Percentiles rank a stretch among this genome's conserved stretches.
Evolutionary conservation across 2,113 vertebrate genomes (phyloP).

Genomic region (Saguinus imperator): DNA sequence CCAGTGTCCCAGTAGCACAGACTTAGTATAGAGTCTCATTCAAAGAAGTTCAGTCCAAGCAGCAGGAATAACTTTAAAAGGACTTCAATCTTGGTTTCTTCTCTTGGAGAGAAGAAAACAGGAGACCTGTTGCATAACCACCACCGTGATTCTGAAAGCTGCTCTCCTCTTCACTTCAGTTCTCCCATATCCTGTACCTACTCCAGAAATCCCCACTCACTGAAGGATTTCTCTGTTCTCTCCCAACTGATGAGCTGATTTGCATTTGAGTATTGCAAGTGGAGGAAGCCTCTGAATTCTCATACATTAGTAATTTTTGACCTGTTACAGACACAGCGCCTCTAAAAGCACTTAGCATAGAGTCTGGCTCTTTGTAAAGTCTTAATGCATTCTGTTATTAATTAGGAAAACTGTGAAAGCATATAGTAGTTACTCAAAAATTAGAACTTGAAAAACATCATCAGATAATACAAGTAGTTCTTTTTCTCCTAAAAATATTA

Average conservation of each 20-base stretch:
- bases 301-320: background rate
- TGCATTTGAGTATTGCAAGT: background rate
- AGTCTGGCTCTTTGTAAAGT: background rate
- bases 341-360: background rate
- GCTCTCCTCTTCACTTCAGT: background rate
- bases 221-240: background rate
- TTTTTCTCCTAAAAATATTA: conserved; percentile 22
- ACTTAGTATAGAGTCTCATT: background rate
- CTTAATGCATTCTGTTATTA: background rate
- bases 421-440: background rate
- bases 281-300: background rate
- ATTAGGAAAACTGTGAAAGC: background rate
- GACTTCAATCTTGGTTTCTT: background rate
- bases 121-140: background rate
- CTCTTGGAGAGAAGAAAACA: background rate
- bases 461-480: background rate
- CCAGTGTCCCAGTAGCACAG: background rate
- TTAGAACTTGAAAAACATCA: background rate
- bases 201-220: background rate
- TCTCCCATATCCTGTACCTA: background rate
- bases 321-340: background rate
- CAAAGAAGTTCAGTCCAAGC: background rate
- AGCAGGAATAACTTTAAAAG: background rate
- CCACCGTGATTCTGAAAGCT: background rate
- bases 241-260: background rate